Base-by-base conservation (phyloP, 2,113 vertebrate genomes). In the Mustela lutreola region DNA sequence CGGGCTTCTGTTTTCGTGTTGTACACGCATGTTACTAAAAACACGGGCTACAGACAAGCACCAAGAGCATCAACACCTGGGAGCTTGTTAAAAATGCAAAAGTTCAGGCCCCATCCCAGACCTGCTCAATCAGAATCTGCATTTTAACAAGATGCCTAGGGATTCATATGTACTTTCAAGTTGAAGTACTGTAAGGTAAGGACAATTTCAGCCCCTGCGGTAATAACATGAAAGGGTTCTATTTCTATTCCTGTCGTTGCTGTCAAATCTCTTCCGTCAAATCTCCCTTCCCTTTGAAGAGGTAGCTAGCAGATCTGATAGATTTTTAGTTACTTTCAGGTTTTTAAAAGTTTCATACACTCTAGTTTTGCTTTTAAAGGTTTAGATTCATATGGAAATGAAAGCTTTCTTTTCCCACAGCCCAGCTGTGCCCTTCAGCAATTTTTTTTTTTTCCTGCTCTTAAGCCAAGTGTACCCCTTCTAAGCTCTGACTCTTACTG, bases 151-250 rank as follows among this genome's bases (percentile, higher is more conserved):
- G 92, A 80, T 48, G 50, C n/a, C 31, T 36, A 58, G 63, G 81
- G 26, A 83, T 80, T 94, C 93, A 39, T 28, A n/a, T 33, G n/a
- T 53, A 42, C 67, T 92, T 90, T 92, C 79, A 92, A 92, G 63
- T 45, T 76, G 24, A 42, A 91, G 11, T 62, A 0, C 18, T 91
- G 1, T 81, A 73, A 45, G 94, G 53, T 70, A 71, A 67, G n/a
- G 70, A 53, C 15, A 62, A 18, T 79, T 19, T 82, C 89, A 96
- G 42, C 36, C 31, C 60, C 58, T 50, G 71, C 56, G n/a, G 39
- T 63, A 58, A 45, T 65, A 84, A 88, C 36, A 48, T 65, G 95
- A 90, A 90, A 84, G 39, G 15, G 42, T 81, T 88, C 78, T 65
- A 65, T 82, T 91, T 95, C 75, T 94, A 39, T 45, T 80, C 50